Percentiles rank a stretch among this genome's conserved stretches.
phyloP scores from a whole-genome alignment of 2,797 vertebrate genomes.

The Schizopygopsis pylzovi region DNA sequence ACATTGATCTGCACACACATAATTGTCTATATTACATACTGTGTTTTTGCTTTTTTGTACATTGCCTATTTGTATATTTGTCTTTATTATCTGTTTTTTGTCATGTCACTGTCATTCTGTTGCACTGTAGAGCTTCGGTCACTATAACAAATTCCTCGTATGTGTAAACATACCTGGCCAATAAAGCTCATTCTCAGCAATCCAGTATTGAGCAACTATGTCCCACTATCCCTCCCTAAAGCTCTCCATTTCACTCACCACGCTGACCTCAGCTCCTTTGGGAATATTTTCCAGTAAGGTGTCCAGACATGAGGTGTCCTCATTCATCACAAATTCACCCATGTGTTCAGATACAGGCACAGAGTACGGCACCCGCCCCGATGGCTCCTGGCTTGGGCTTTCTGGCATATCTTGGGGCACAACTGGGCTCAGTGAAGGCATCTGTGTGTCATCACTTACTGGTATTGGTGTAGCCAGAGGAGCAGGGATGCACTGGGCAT shows the following conservation, averaged over 20 bases:
- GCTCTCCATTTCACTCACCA: conserved; percentile 66
- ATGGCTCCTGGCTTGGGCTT: conserved; percentile 76
- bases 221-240: neutral
- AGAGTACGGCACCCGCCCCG: conserved; percentile 78
- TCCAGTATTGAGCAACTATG: neutral
- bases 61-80: too few relatives aligned
- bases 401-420: conserved; percentile 77
- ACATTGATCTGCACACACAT: neutral
- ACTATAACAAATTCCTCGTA: too few relatives aligned
- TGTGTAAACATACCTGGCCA: too few relatives aligned
- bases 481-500: conserved; percentile 84
- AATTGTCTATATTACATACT: too few relatives aligned
- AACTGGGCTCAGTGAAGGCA: conserved; percentile 75
- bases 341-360: conserved; percentile 89
- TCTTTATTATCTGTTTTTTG: too few relatives aligned
- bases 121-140: too few relatives aligned
- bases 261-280: conserved; percentile 76
- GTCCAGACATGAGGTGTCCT: conserved; percentile 80
- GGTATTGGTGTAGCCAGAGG: conserved; percentile 83
- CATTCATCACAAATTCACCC: conserved; percentile 88
- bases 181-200: neutral
- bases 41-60: too few relatives aligned
- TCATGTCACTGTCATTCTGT: too few relatives aligned
- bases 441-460: conserved; percentile 81
- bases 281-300: conserved; percentile 88